Evolutionary conservation across 2,888 invertebrate species (phyloP).

Genomic region (Pollenia griseotomentosa): DNA sequence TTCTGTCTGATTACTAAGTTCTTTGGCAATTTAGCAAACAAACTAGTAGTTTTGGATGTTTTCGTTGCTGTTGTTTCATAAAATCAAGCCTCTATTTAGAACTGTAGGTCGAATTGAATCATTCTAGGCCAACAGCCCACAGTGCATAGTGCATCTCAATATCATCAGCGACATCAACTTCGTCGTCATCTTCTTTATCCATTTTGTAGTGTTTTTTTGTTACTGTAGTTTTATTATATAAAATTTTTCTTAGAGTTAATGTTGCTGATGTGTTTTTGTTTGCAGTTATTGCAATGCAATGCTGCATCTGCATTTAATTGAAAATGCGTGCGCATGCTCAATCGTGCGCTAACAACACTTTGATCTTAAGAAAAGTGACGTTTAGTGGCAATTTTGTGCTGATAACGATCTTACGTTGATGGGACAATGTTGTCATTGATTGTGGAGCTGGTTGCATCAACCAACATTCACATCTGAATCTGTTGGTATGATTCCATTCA

Average conservation of each 20-base stretch:
- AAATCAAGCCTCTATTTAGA: too few species aligned
- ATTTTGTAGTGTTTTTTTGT: conserved; percentile 17
- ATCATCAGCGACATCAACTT: conserved; percentile 45
- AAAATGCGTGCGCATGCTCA: conserved; percentile 76
- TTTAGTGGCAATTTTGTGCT: conserved; percentile 83
- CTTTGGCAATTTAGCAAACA: too few species aligned
- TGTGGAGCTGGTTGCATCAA: conserved; percentile 76
- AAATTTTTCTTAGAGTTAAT: conserved; percentile 14
- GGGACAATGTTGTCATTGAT: conserved; percentile 84
- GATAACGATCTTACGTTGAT: conserved; percentile 82
- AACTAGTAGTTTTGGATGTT: too few species aligned
- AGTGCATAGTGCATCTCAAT: conserved; percentile 28
- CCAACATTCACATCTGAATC: conserved; percentile 58
- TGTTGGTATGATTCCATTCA: conserved; percentile 24
- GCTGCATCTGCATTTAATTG: conserved; percentile 75
- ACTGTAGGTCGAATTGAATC: too few species aligned
- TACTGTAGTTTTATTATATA: conserved; percentile 29
- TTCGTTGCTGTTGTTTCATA: too few species aligned
- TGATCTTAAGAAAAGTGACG: conserved; percentile 84
- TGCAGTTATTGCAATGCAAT: conserved; percentile 58
- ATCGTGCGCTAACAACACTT: conserved; percentile 83
- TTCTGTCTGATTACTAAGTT: too few species aligned
- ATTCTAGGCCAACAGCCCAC: conserved; percentile 7
- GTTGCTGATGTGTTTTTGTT: background rate
- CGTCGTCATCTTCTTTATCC: conserved; percentile 56